Base-by-base conservation (phyloP, 2,888 invertebrate genomes). In the Agriopis aurantiaria region DNA sequence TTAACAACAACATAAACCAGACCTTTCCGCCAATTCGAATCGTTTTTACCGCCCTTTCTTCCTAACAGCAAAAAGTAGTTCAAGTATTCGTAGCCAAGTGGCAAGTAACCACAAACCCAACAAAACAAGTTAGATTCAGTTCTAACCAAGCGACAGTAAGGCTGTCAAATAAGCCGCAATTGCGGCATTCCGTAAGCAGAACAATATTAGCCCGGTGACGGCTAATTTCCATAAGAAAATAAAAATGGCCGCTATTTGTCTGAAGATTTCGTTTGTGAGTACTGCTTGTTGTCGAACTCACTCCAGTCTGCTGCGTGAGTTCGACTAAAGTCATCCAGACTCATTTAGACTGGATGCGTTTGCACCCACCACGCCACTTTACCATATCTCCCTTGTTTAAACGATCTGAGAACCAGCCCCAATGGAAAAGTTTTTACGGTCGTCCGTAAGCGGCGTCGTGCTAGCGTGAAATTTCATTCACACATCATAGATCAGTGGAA, bases 201-300 rank as follows among this genome's bases (percentile, higher is more conserved):
- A 83, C 83, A 82, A 83, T 84, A 85, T 81, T 81, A 82, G 77
- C 75, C 71, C 74, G 69, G 72, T 71, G 71, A 77, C 75, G 76
- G 80, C 79, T 82, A 81, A 85, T 85, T 85, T 85, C 80, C 85
- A 85, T 85, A 85, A 83, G 80, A 84, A 85, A 82, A 85, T 84
- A 85, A 83, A 82, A 85, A 80, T 79, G 77, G 73, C 74, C 74
- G 69, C 75, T 72, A 75, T 79, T 78, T 80, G 76, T 75, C 73
- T 71, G 51, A 59, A 64, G 60, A 71, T 74, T 69, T 63, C 40
- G 17, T 63, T 71, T 41, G 58, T 61, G 66, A n/a, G 55, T 55
- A 52, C 65, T 49, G 6, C 40, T 56, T 43, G 23, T 46, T 60
- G 12, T 57, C 70, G 17, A 62, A 62, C 23, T 53, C 45, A 58